Evolutionary conservation across 2,797 vertebrate genomes (phyloP), one percentile per base, ranked within the genome.

Genomic region (Pseudocheirus occidentalis): DNA sequence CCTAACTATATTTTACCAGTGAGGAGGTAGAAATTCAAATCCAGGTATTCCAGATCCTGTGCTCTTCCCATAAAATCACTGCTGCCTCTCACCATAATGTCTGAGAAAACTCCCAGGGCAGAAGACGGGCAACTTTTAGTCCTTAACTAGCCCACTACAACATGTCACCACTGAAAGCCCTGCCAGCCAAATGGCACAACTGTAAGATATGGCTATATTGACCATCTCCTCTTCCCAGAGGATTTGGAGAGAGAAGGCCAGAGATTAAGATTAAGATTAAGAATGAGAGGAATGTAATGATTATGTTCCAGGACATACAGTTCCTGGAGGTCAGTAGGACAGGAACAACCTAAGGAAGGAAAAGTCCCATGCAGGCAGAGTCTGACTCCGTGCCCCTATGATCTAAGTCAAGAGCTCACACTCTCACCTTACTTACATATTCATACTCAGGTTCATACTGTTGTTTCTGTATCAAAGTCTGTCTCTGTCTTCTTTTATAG

Each of bases 401-500:
- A 1, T 94, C 34, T 94, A 73, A 73, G 5, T 40, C 21, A 34
- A 73, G 16, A 73, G 34, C n/a, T 1, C 1, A 58, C 1, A n/a
- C n/a, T n/a, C n/a, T n/a, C n/a, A n/a, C n/a, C n/a, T n/a, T n/a
- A n/a, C n/a, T n/a, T n/a, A n/a, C n/a, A n/a, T n/a, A n/a, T n/a
- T n/a, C n/a, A n/a, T n/a, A n/a, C n/a, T n/a, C 18, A 12, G 46
- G 57, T 34, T 58, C 24, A 40, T 62, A 1, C 4, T 50, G 4
- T 21, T 0, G 0, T 9, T n/a, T n/a, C 18, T 73, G 40, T 40
- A 21, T 40, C 18, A 73, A 40, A 73, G 34, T 40, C 24, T 50
- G 9, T 90, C 81, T 55, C 16, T 55, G 28, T 90, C 14, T 4
- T 96, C 52, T 93, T 94, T 92, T 87, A 29, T 96, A 98, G 98